Conservation (phyloP, 2,888 invertebrate species). For the Dryadula phaetusa region DNA sequence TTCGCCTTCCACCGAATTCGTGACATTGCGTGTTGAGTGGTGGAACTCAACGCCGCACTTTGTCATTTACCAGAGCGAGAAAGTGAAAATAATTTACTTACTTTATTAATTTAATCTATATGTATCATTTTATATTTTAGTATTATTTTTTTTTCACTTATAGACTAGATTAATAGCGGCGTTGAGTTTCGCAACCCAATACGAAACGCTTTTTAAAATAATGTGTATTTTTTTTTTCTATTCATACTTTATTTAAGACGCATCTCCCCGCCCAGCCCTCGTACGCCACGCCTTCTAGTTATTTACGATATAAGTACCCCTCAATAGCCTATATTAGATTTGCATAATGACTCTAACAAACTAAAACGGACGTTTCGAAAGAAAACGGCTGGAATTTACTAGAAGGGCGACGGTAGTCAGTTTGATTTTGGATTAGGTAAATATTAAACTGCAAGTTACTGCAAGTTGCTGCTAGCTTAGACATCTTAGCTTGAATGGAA, state of each 20-base stretch:
- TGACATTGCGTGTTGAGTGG: too few relatives aligned
- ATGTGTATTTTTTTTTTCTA: conserved; percentile 12
- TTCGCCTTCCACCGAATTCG: too few relatives aligned
- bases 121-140: too few relatives aligned
- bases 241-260: conserved; percentile 39
- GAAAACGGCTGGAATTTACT: not conserved
- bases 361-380: not conserved
- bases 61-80: too few relatives aligned
- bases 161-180: not conserved
- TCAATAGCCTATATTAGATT: conserved; percentile 47
- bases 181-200: not conserved
- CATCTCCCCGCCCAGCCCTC: conserved; percentile 47
- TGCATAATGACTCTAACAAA: conserved; percentile 48
- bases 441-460: too few relatives aligned
- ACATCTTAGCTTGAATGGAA: too few relatives aligned
- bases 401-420: not conserved
- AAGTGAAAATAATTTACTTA: too few relatives aligned
- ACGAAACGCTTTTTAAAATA: not conserved
- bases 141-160: too few relatives aligned
- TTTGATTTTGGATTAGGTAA: not conserved
- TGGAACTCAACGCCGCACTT: too few relatives aligned
- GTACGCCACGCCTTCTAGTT: conserved; percentile 50
- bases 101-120: too few relatives aligned
- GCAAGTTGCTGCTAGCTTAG: too few relatives aligned
- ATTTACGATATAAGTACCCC: conserved; percentile 51